phyloP scores from a whole-genome alignment of 2,113 vertebrate genomes.

The Mola mola region DNA sequence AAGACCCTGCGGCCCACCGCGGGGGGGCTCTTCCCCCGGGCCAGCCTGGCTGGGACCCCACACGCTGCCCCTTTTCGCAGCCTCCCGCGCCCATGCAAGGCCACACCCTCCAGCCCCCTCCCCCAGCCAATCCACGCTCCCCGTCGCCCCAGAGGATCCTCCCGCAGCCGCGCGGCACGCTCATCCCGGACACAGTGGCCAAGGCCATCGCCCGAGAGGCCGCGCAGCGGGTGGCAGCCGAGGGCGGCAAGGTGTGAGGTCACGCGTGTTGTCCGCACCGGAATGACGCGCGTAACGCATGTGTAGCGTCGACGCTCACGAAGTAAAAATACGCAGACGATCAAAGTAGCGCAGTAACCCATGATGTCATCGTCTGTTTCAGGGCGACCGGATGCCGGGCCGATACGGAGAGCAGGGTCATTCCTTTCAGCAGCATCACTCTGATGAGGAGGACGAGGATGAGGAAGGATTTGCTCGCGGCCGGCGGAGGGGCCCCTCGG shows the following conservation, averaged over 20 bases:
- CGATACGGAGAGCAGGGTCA: constrained; percentile 77
- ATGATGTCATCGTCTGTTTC: constrained; percentile 18
- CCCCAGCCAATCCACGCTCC: constrained; percentile 83
- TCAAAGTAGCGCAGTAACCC: not conserved
- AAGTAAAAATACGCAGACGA: not conserved
- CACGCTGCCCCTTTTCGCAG: constrained; percentile 75
- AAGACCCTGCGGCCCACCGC: constrained; percentile 85
- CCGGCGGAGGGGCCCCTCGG: constrained; percentile 87
- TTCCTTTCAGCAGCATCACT: constrained; percentile 81
- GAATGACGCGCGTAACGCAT: not conserved
- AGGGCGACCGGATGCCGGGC: constrained; percentile 87
- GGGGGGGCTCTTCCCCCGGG: constrained; percentile 57
- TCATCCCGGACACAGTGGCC: constrained; percentile 88
- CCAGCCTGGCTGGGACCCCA: constrained; percentile 68
- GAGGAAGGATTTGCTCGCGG: constrained; percentile 87
- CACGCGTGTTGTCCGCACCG: too few species aligned
- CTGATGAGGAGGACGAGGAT: constrained; percentile 90
- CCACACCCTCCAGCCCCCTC: constrained; percentile 86
- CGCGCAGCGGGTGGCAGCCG: constrained; percentile 90
- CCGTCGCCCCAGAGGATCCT: constrained; percentile 95
- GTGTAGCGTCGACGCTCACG: not conserved
- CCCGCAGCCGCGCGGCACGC: constrained; percentile 91
- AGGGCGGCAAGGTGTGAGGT: constrained; percentile 87
- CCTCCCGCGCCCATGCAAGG: constrained; percentile 75
- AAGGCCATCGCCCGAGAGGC: constrained; percentile 97